These are phyloP conservation scores for Phataginus tricuspis DNA, from an alignment of 2,797 vertebrate genomes.

Conservation along the genomic window DNA sequence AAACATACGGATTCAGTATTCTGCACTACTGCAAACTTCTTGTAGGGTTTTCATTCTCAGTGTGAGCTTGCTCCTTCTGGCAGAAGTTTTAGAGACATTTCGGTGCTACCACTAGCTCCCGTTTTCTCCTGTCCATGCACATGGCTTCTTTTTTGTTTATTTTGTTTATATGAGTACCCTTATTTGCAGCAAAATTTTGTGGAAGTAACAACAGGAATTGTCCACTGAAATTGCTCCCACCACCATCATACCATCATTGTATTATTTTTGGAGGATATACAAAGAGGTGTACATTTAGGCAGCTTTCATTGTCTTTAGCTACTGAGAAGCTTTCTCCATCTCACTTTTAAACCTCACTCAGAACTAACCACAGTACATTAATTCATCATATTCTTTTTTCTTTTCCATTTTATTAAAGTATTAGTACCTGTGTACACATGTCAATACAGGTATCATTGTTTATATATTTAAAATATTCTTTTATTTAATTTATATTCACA, in stretches of 20 bases:
- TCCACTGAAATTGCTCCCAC: not conserved
- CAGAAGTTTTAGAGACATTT: not conserved
- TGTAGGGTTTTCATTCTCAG: not conserved
- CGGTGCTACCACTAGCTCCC: not conserved
- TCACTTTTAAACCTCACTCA: not conserved
- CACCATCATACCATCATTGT: no score
- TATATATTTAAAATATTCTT: not conserved
- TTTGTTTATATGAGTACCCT: not conserved
- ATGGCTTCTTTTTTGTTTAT: not conserved
- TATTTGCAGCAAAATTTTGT: not conserved
- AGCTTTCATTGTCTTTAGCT: not conserved
- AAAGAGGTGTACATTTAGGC: not conserved
- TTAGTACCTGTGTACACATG: not conserved
- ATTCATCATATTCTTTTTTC: not conserved
- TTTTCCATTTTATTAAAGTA: not conserved
- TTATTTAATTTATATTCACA: not conserved
- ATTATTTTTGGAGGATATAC: not conserved
- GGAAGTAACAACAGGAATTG: not conserved
- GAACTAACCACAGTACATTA: not conserved
- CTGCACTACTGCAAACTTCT: not conserved
- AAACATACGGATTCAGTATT: not conserved
- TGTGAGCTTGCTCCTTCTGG: not conserved
- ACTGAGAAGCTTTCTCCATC: not conserved
- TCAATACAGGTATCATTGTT: not conserved
- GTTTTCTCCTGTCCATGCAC: not conserved